Evolutionary conservation across 35 echinoderm and acorn worm genomes (phyloP), one percentile per base, ranked within the genome.

Genomic region (Acanthaster planci): DNA sequence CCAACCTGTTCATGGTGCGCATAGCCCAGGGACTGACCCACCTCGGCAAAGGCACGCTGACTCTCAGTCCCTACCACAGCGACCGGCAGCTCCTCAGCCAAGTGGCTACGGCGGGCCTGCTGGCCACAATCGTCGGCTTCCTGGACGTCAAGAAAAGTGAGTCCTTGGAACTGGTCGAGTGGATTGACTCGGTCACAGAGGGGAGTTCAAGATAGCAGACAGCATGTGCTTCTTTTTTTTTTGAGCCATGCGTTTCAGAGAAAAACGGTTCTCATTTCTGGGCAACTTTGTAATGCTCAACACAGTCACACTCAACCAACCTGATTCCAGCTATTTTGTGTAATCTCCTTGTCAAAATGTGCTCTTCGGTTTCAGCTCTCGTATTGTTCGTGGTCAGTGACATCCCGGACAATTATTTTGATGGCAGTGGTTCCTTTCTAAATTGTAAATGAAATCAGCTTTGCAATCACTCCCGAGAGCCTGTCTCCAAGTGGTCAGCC

Each of bases 141-240:
- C 55, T 99, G 40, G 96, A 99, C 93, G 96, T 99, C 36, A 99
- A 99, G 60, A 99, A 93, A 40, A 99, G 96, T 99, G 80, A 99
- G 96, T 97, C 21, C 14, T 17, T 29, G 8, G 40, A 7, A 78
- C 35, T 78, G 7, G 35, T 37, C 68, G 36, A 21, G 17, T 7
- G 14, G 21, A 44, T 30, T 78, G 23, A 37, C 76, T 7, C 14
- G 15, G 35, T 39, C 36, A 0, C 14, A 78, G 7, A 0, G 68
- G 9, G 36, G 9, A 15, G 10, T 37, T 12, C 22, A 8, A 76
- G 15, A 37, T 14, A 30, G 36, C 36, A 26, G 7, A 80, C 40
- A 39, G 21, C 78, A 36, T 39, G 19, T 39, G 15, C 17, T 15
- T 80, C 44, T 26, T 80, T 80, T 38, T 39, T 22, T 18, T 10